phyloP scores from a whole-genome alignment of 2,797 vertebrate species.

The Pelodytes ibericus region DNA sequence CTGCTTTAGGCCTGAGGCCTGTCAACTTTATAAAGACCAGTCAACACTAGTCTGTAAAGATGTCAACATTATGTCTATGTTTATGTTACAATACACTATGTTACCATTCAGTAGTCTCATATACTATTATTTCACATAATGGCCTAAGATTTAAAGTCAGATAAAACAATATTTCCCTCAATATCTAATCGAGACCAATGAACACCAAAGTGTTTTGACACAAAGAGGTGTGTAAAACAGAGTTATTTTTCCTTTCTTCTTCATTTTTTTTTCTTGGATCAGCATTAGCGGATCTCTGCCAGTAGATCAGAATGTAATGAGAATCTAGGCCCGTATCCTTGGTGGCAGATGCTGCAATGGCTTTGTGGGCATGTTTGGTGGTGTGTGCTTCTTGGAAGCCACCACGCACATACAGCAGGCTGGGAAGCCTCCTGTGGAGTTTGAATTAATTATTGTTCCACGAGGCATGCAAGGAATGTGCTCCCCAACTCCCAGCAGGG shows the following conservation, averaged over 20 bases:
- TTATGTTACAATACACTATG: too few species aligned
- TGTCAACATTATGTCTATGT: too few species aligned
- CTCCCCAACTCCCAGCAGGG: constrained; percentile 11
- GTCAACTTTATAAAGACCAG: too few species aligned
- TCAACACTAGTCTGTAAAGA: too few species aligned
- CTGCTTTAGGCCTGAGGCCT: too few species aligned
- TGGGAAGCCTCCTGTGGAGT: constrained; percentile 35
- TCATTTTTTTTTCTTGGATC: constrained; percentile 28
- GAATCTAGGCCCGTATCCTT: constrained; percentile 13
- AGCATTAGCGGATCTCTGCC: neutral
- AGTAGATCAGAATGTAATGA: constrained; percentile 24
- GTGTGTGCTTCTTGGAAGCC: constrained; percentile 35
- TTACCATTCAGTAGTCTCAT: too few species aligned
- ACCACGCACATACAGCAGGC: constrained; percentile 32
- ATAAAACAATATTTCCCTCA: too few species aligned
- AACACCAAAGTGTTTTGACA: neutral
- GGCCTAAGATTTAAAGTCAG: too few species aligned
- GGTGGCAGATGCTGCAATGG: constrained; percentile 42
- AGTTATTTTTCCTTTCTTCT: neutral
- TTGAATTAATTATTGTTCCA: constrained; percentile 51
- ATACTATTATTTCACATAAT: too few species aligned
- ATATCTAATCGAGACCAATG: neutral
- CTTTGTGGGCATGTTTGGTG: constrained; percentile 40
- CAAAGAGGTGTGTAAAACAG: neutral
- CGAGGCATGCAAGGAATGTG: constrained; percentile 47